These are phyloP conservation scores for Carettochelys insculpta DNA, from an alignment of 2,113 vertebrate species.

Conservation along the genomic window DNA sequence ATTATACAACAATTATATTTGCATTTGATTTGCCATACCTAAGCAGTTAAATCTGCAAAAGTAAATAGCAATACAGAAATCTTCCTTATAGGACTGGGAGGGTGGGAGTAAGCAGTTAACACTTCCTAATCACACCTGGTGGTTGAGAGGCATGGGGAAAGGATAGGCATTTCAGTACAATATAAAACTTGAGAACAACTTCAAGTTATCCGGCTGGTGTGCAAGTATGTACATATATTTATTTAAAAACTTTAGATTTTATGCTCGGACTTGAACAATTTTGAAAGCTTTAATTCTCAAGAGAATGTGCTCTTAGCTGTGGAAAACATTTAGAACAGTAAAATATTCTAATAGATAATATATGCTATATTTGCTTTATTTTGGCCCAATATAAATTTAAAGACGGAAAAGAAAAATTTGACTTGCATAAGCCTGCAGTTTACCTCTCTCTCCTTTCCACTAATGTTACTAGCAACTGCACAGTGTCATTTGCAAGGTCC, in stretches of 20 bases:
- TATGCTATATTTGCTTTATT: constrained; percentile 9
- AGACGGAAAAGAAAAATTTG: constrained; percentile 65
- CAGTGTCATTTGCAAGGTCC: constrained; percentile 95
- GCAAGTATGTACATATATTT: not conserved
- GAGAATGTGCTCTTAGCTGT: not conserved
- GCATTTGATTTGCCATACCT: not conserved
- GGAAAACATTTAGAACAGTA: not conserved
- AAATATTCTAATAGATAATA: not conserved
- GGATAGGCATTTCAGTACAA: constrained; percentile 33
- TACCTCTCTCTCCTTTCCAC: constrained; percentile 97
- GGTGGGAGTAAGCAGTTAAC: constrained; percentile 42
- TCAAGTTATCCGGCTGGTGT: not conserved
- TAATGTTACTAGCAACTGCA: constrained; percentile 95
- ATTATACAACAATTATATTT: not conserved
- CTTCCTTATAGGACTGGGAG: not conserved
- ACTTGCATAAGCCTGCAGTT: constrained; percentile 66
- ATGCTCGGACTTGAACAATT: not conserved
- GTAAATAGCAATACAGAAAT: not conserved
- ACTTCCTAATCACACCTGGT: not conserved
- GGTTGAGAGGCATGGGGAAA: constrained; percentile 22
- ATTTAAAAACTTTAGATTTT: not conserved
- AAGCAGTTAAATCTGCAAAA: constrained; percentile 6
- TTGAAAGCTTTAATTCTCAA: not conserved
- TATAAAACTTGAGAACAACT: not conserved
- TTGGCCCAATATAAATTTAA: constrained; percentile 57